Conservation (phyloP, 2,797 vertebrate species). For the Urophycis tenuis region DNA sequence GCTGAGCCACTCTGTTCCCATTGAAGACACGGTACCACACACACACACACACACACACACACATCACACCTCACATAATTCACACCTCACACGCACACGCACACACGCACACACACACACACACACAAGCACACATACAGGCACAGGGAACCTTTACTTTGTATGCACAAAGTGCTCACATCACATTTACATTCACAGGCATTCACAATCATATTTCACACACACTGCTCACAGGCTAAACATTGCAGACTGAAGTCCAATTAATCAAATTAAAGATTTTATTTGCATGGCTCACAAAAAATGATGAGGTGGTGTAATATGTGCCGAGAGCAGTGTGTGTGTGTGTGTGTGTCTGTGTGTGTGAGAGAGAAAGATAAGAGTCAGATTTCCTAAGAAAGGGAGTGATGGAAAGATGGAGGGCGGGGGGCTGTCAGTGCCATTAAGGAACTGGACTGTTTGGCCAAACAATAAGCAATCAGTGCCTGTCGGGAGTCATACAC, state of each 20-base stretch:
- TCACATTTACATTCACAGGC: neutral
- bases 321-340: constrained; percentile 31
- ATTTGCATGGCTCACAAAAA: constrained; percentile 54
- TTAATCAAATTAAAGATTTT: constrained; percentile 55
- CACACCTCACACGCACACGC: constrained; percentile 14
- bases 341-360: constrained; percentile 9
- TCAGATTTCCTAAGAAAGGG: neutral
- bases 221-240: constrained; percentile 39
- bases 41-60: constrained; percentile 13
- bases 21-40: constrained; percentile 2
- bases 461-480: constrained; percentile 45
- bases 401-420: neutral
- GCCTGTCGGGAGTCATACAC: constrained; percentile 33
- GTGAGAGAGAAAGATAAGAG: neutral
- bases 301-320: constrained; percentile 14
- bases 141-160: constrained; percentile 3
- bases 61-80: constrained; percentile 8
- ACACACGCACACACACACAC: constrained; percentile 11
- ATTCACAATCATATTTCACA: neutral
- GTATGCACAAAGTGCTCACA: constrained; percentile 12
- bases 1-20: constrained; percentile 10
- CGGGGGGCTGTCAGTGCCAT: constrained; percentile 32
- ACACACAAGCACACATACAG: constrained; percentile 1
- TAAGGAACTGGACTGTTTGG: constrained; percentile 36
- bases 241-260: constrained; percentile 48